Base-by-base conservation (phyloP, 2,888 invertebrate genomes). In the Bombylius major region DNA sequence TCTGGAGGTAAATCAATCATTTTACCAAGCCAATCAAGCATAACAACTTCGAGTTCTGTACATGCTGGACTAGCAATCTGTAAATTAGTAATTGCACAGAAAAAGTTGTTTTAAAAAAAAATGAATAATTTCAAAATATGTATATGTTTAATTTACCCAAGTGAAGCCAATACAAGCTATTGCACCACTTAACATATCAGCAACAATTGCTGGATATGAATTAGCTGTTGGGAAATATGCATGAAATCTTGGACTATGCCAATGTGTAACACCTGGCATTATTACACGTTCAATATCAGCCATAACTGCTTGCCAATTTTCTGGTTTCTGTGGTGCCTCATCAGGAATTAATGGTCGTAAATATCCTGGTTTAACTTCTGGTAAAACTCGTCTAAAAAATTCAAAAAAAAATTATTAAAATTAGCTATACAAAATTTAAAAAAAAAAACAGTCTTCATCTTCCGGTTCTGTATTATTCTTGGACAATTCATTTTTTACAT, bases 231-330 rank as follows among this genome's bases (percentile, higher is more conserved):
- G 93, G 74, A 91, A 94, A 76, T 96, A 97, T 6, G 95, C 96
- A 74, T 94, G 92, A 77, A 97, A 97, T 68, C 87, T 82, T 8
- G 96, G 96, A 55, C 91, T 92, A 71, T 95, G 92, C 96, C 96
- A 97, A 69, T 96, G 96, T 1, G 96, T 96, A 55, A 95, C 92
- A 51, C 98, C 98, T 0, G 97, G 96, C 96, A 98, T 97, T 62
- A 99, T 90, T 56, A 96, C 89, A 55, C 86, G 79, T 71, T 98
- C 97, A 59, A 99, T 82, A 71, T 98, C 98, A 6, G 82, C 81
- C 83, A 98, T 87, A 55, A 99, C 87, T 54, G 87, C 86, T 60
- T 90, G 83, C 93, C 95, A 99, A 48, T 82, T 80, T 69, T 98
- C 96, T 0, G 93, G 83, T 61, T 84, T 77, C 63, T 82, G 78